phyloP scores from a whole-genome alignment of 2,888 invertebrate species.

The Tenthredo mesomela region DNA sequence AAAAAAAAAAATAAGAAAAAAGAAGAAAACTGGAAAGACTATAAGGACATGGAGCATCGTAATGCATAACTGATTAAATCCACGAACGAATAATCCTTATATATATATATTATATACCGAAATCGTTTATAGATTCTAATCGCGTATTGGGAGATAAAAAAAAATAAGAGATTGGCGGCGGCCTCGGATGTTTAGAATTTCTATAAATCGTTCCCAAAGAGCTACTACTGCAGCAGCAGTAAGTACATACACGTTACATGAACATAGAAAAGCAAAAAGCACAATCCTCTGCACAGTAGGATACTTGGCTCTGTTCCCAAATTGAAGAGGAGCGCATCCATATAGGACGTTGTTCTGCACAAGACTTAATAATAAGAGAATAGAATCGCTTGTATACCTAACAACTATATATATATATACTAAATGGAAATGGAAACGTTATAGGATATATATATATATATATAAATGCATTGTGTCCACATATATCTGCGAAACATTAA shows the following conservation, averaged over 20 bases:
- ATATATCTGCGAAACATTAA: background rate
- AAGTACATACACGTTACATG: conserved; percentile 43
- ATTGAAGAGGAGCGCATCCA: background rate
- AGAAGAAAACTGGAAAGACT: background rate
- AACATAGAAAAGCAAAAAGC: conserved; percentile 33
- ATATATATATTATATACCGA: too few species aligned
- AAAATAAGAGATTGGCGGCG: conserved; percentile 35
- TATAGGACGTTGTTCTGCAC: too few species aligned
- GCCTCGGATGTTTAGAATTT: conserved; percentile 70
- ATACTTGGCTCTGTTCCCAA: background rate
- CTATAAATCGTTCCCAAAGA: conserved; percentile 67
- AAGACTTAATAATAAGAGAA: background rate
- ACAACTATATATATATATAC: background rate
- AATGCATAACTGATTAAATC: conserved; percentile 12
- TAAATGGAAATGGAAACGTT: background rate
- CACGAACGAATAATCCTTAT: background rate
- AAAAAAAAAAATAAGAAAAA: background rate
- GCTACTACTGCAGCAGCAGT: background rate
- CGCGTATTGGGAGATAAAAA: conserved; percentile 34
- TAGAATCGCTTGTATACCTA: background rate
- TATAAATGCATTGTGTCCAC: background rate
- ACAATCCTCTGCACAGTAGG: background rate
- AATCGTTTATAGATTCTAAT: background rate
- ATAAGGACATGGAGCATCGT: background rate
- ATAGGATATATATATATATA: too few species aligned